phyloP scores from a whole-genome alignment of 2,888 invertebrate genomes.

The Nomada goodeniana region DNA sequence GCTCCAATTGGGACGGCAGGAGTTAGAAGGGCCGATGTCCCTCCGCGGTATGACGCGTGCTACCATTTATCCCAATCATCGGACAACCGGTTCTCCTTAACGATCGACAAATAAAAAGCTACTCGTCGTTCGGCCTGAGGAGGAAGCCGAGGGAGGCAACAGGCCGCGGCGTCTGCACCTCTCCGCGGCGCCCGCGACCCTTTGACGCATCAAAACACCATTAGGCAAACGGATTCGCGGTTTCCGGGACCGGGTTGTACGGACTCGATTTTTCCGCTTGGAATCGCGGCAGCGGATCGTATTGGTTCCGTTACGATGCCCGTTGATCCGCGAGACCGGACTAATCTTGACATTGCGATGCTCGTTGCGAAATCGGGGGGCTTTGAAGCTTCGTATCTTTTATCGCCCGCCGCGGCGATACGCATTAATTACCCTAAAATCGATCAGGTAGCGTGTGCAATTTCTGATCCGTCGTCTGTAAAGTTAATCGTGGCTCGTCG shows the following conservation, averaged over 20 bases:
- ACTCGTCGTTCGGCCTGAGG: slow-evolving; percentile 78
- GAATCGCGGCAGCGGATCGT: not conserved
- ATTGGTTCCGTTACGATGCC: not conserved
- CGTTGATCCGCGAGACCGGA: not conserved
- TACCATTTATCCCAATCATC: slow-evolving; percentile 84
- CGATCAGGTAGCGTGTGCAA: not conserved
- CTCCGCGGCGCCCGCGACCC: slow-evolving; percentile 25
- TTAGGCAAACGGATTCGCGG: slow-evolving; percentile 28
- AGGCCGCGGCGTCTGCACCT: slow-evolving; percentile 65
- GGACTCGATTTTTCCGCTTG: no score
- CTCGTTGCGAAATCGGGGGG: slow-evolving; percentile 18
- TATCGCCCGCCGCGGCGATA: not conserved
- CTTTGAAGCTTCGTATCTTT: slow-evolving; percentile 8
- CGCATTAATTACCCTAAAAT: slow-evolving; percentile 23
- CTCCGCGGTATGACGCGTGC: slow-evolving; percentile 81
- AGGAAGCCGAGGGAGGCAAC: slow-evolving; percentile 74
- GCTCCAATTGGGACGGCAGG: slow-evolving; percentile 80
- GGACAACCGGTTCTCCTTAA: slow-evolving; percentile 78
- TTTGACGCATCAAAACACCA: slow-evolving; percentile 40
- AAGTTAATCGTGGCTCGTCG: not conserved
- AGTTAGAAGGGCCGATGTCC: slow-evolving; percentile 73
- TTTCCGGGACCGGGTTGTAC: not conserved
- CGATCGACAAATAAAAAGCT: slow-evolving; percentile 81
- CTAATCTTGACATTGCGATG: not conserved
- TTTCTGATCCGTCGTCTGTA: not conserved